Evolutionary conservation across 1,140 invertebrate genomes (phyloP).

Genomic region (Halotydeus destructor): DNA sequence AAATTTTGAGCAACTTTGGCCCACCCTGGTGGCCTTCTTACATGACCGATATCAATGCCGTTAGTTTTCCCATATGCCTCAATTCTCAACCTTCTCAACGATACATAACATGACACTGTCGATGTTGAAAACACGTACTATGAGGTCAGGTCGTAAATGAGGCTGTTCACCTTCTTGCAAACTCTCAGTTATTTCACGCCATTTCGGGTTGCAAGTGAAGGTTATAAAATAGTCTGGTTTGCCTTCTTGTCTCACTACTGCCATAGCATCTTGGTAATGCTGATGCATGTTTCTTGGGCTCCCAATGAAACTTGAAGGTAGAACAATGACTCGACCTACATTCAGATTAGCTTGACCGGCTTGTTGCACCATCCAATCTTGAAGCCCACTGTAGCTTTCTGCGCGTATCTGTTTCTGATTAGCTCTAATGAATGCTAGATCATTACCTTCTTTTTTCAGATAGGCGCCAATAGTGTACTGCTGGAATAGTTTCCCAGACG

Average conservation of each 20-base stretch:
- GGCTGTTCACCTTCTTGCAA: conserved; percentile 19
- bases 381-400: conserved; percentile 14
- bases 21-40: too few species aligned
- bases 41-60: too few species aligned
- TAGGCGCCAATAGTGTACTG: conserved; percentile 16
- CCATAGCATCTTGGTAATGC: conserved; percentile 21
- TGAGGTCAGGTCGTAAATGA: conserved; percentile 23
- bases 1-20: too few species aligned
- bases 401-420: conserved; percentile 11
- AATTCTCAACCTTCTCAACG: too few species aligned
- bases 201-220: conserved; percentile 29
- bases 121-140: conserved; percentile 24
- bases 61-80: too few species aligned
- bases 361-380: conserved; percentile 8
- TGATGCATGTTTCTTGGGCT: conserved; percentile 9
- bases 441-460: conserved; percentile 9
- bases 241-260: conserved; percentile 20
- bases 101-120: too few species aligned
- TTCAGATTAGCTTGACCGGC: neutral
- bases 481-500: conserved; percentile 15
- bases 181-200: conserved; percentile 25
- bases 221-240: conserved; percentile 27
- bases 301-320: conserved; percentile 13
- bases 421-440: conserved; percentile 4
- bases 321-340: conserved; percentile 2